Evolutionary conservation across 2,888 invertebrate species (phyloP).

Genomic region (Coleophora flavipennella): DNA sequence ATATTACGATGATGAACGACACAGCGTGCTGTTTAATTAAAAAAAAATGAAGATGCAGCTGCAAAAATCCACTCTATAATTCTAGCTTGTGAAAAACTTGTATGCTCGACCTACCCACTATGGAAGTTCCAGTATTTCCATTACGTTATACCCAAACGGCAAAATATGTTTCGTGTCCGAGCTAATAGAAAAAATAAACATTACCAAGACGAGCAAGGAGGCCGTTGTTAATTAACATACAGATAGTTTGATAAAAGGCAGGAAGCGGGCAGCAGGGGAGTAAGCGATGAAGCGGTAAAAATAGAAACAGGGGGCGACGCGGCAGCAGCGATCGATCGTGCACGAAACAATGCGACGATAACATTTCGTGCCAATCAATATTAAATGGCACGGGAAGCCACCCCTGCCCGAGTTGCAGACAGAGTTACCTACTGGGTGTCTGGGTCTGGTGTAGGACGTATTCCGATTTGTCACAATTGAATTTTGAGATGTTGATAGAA

Average conservation of each 20-base stretch:
- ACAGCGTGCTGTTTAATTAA: too few relatives aligned
- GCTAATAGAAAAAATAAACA: constrained; percentile 65
- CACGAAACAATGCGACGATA: constrained; percentile 51
- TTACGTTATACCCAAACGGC: constrained; percentile 28
- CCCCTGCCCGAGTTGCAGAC: constrained; percentile 12
- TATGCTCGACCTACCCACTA: too few relatives aligned
- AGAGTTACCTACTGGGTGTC: not conserved
- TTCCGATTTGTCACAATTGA: too few relatives aligned
- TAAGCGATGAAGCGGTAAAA: constrained; percentile 72
- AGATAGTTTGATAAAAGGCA: constrained; percentile 72
- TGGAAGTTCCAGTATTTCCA: too few relatives aligned
- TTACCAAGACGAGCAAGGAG: constrained; percentile 41
- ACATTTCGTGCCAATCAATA: constrained; percentile 61
- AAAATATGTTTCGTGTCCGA: constrained; percentile 42
- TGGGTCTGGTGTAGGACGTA: too few relatives aligned
- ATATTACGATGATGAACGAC: not conserved
- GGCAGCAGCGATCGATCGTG: constrained; percentile 57
- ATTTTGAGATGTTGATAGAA: too few relatives aligned
- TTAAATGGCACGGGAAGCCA: constrained; percentile 30
- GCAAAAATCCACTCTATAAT: too few relatives aligned
- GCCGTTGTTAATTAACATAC: constrained; percentile 71
- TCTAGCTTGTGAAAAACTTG: too few relatives aligned
- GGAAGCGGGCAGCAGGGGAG: constrained; percentile 68
- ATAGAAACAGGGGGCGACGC: constrained; percentile 60
- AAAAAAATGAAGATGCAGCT: not conserved